Evolutionary conservation across 2,888 invertebrate species (phyloP).

Genomic region (Pristionchus fissidentatus): DNA sequence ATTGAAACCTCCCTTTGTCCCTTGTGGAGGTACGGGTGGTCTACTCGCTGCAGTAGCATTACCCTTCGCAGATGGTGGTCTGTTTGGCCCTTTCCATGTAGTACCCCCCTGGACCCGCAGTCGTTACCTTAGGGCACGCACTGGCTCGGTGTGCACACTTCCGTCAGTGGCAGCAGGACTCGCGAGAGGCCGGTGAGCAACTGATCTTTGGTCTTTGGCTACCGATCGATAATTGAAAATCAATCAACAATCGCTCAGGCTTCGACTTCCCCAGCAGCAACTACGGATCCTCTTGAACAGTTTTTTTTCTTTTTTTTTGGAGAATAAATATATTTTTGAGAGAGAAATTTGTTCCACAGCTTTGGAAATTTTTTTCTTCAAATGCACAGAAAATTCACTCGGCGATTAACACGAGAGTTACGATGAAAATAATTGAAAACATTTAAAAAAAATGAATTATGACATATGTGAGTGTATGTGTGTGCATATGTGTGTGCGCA

Average conservation of each 20-base stretch:
- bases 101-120: neutral
- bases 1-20: neutral
- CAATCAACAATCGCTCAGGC: neutral
- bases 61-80: neutral
- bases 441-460: no score
- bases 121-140: neutral
- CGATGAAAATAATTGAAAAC: no score
- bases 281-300: conserved; percentile 20
- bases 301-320: no score
- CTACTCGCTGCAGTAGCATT: neutral
- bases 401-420: neutral
- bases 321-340: no score
- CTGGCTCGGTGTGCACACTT: neutral
- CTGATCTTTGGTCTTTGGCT: neutral
- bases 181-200: conserved; percentile 3
- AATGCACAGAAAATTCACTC: no score
- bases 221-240: no score
- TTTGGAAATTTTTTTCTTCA: no score
- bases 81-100: neutral
- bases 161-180: conserved; percentile 21
- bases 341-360: no score
- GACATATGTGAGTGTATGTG: no score
- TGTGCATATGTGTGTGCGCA: no score
- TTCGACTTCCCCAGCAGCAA: conserved; percentile 47
- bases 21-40: no score